Evolutionary conservation across 2,797 vertebrate genomes (phyloP).

Genomic region (Ceyx erithaca): DNA sequence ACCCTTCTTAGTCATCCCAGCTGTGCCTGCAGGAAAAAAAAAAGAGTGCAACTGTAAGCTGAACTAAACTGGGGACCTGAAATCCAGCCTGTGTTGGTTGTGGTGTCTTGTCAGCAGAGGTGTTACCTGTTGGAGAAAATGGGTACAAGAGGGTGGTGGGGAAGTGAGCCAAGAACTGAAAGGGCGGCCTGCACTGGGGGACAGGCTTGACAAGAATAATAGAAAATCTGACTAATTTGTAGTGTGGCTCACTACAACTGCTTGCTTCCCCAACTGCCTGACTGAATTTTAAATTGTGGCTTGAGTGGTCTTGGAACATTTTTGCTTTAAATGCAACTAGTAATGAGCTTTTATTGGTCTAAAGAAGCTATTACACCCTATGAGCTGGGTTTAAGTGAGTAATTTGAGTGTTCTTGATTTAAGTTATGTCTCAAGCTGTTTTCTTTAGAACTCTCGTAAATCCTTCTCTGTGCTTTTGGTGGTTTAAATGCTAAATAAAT

Average conservation of each 20-base stretch:
- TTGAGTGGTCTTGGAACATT: background rate
- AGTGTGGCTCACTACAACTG: background rate
- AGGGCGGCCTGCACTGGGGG: background rate
- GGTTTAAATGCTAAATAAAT: background rate
- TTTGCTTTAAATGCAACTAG: background rate
- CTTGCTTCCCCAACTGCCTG: background rate
- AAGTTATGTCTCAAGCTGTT: background rate
- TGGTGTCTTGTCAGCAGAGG: background rate
- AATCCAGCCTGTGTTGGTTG: background rate
- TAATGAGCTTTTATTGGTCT: background rate
- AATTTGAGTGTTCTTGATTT: background rate
- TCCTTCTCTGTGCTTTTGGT: background rate
- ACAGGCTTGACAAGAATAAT: background rate
- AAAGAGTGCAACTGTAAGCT: rapidly evolving
- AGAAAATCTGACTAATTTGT: background rate
- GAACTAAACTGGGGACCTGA: background rate
- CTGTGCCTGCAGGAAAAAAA: background rate
- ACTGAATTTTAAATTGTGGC: background rate
- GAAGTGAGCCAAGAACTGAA: background rate
- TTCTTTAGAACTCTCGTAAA: background rate
- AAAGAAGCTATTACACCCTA: background rate
- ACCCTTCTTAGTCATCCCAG: background rate
- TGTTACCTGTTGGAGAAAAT: rapidly evolving
- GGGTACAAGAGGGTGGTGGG: background rate
- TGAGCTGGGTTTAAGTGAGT: background rate